Evolutionary conservation across 2,113 vertebrate species (phyloP), one percentile per base, ranked within the genome.

Genomic region (Circaetus gallicus): DNA sequence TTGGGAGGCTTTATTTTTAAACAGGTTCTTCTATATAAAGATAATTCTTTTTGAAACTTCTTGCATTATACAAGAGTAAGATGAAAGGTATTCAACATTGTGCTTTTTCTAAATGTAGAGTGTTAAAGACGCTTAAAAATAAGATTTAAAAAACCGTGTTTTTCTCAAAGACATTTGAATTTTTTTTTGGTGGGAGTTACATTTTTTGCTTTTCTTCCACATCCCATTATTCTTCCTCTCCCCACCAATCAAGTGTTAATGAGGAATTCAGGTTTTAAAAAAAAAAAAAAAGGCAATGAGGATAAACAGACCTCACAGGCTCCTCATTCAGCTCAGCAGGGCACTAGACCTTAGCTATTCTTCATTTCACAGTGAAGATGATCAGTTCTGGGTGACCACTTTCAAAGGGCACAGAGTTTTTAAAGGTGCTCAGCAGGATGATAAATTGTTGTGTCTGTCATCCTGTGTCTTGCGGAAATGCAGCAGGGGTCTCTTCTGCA

Each of bases 361-460:
- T 84, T 92, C 91, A 79, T 96, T 95, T 94, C 95, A 36, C 93
- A 76, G 95, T 32, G 91, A 52, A 79, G 94, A 93, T 82, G 95
- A 86, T 94, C 95, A 66, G 95, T 94, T 97, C 93, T 95, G 95
- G 95, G 90, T 85, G 88, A 96, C 61, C 90, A 94, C 95, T 92
- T 96, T 82, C 82, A 91, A 97, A 96, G 94, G 95, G 78, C 94
- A 61, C 45, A 47, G 40, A 43, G 69, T 59, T 98, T 97, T 95
- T 92, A 98, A 97, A 98, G 97, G 86, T 49, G 86, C 94, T 49
- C 47, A 95, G 97, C 98, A 96, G 97, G 88, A 86, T 98, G 98
- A 98, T 98, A 94, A 96, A 98, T 98, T 21, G 89, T 42, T 3
- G 11, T 76, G 94, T 76, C 93, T 90, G 82, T 96, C 97, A 62